phyloP scores from a whole-genome alignment of 2,888 invertebrate genomes.

The Platycnemis pennipes region DNA sequence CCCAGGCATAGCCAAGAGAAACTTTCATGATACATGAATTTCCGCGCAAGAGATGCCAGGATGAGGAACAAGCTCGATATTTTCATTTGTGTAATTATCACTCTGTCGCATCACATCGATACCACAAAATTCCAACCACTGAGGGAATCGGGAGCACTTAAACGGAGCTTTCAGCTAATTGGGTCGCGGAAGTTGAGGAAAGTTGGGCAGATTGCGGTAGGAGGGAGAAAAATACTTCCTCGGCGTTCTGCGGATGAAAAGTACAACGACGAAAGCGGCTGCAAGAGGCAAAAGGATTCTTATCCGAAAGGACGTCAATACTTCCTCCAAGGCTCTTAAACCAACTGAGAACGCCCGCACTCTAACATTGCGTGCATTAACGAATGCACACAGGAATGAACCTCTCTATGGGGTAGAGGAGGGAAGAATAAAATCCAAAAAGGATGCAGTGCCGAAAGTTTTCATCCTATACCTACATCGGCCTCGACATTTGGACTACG shows the following conservation, averaged over 20 bases:
- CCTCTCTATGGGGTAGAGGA: neutral
- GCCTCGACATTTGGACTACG: neutral
- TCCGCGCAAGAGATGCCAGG: neutral
- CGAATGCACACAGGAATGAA: neutral
- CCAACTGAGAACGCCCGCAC: neutral
- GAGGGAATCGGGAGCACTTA: neutral
- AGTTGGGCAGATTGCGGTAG: neutral
- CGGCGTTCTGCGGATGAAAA: neutral
- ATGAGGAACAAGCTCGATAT: neutral
- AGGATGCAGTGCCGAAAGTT: neutral
- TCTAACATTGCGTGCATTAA: neutral
- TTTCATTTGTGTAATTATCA: conserved; percentile 2
- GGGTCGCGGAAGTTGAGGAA: neutral
- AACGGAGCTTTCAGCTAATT: conserved; percentile 3
- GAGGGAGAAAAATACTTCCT: neutral
- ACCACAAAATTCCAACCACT: conserved; percentile 5
- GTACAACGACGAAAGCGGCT: neutral
- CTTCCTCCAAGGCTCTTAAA: neutral
- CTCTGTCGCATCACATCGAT: conserved; percentile 19
- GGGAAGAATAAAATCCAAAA: neutral
- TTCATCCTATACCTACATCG: neutral
- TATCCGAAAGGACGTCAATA: neutral
- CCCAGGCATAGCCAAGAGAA: neutral
- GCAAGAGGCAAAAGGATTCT: neutral
- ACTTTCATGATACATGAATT: neutral